Base-by-base conservation (phyloP, 2,797 vertebrate genomes). In the Fringilla coelebs region DNA sequence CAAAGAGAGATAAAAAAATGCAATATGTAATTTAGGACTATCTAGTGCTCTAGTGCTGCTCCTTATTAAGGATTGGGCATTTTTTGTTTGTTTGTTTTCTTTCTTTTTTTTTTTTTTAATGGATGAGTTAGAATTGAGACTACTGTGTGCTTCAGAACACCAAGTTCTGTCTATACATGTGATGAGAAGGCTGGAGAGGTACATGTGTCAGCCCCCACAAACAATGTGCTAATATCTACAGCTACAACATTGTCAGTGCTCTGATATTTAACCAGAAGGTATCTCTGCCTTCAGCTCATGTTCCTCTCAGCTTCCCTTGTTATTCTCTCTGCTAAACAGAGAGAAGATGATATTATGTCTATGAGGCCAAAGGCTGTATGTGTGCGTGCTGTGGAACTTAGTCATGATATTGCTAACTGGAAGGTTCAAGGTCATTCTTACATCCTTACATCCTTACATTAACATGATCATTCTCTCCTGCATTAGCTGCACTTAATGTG, bases 221-320 rank as follows among this genome's bases (percentile, higher is more conserved):
- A 54, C 54, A 60, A 20, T 7, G 24, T 31, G 28, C 22, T 91
- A 25, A 40, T 66, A 68, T 45, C 61, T 70, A 49, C 38, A 72
- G 65, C 43, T 80, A 46, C 17, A 14, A 22, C 2, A 0, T 77
- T 2, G 0, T 48, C 71, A 38, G n/a, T 51, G 12, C 55, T 95
- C 68, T 84, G 36, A 62, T 75, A 41, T 45, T 84, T 75, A 73
- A 78, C 29, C 43, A 85, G 72, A 71, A 78, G 43, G 19, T 58
- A 70, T 63, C 32, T 83, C 68, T 92, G 66, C 54, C 46, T 92
- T 71, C 46, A 57, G 65, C 43, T 85, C 49, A 32, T 38, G 48
- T 10, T 91, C 68, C 92, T 48, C 43, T 90, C 43, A 77, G 15
- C 57, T 90, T 90, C 36, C n/a, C 16, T 83, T 77, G 38, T 74